Evolutionary conservation across 2,113 vertebrate species (phyloP), one percentile per base, ranked within the genome.

Genomic region (Perca flavescens): DNA sequence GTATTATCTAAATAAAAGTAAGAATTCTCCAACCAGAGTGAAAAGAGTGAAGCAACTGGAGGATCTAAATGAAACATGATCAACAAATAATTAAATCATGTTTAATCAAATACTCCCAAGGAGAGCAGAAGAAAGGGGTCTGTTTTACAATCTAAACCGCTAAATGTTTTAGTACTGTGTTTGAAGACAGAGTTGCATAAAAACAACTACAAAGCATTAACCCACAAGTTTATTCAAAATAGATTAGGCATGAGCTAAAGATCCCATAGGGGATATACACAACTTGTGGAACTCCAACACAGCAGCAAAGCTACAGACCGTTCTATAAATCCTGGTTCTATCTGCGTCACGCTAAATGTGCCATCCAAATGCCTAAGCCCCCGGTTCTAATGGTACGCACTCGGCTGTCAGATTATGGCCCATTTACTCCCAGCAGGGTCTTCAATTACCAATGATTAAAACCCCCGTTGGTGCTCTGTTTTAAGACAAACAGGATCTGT

Each of bases 361-460:
- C 76, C 79, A 83, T 83, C 82, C 74, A 54, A 82, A 89, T 75
- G 79, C 74, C 63, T 80, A 77, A 91, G 73, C 86, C 83, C 77
- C 52, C 16, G 10, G 83, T 80, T 84, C 86, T 91, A 92, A 93
- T 91, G 88, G 86, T 89, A 82, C 62, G 72, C 89, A 83, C 83
- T 92, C 75, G 67, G 79, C 90, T 91, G 91, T 93, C 93, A 91
- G 92, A 92, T 93, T 94, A 93, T 92, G 85, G 89, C 89, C 92
- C 90, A 92, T 94, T 93, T 92, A 83, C 85, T 92, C 92, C 71
- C 94, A 94, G 91, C 91, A 84, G 89, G 92, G 87, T 93, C 91
- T 92, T 94, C 92, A 94, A 93, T 94, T 93, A 94, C 83, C 88
- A 84, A 70, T 91, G 91, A 94, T 94, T 94, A 91, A 95, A 92